Percentiles rank a stretch among this genome's conserved stretches.
These are phyloP conservation scores for Smittia sp. DNA, from an alignment of 2,888 invertebrate genomes.

Conservation along the genomic window DNA sequence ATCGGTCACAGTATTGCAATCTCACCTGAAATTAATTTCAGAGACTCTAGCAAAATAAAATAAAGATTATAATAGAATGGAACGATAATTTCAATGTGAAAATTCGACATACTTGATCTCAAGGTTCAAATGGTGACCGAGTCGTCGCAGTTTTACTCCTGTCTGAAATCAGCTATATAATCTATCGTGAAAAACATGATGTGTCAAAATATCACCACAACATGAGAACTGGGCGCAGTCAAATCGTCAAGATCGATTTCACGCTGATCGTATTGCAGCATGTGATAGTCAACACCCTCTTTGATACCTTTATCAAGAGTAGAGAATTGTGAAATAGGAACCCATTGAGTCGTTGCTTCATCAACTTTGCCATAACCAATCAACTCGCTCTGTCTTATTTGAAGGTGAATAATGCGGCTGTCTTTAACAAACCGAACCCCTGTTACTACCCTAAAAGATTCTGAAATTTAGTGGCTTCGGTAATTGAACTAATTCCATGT, in stretches of 20 bases:
- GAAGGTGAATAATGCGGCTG: constrained; percentile 70
- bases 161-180: constrained; percentile 44
- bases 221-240: constrained; percentile 60
- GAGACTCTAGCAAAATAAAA: no score
- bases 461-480: neutral
- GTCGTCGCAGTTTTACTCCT: constrained; percentile 65
- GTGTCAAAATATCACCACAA: constrained; percentile 67
- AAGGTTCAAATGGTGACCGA: constrained; percentile 73
- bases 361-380: constrained; percentile 61
- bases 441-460: constrained; percentile 62
- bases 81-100: no score
- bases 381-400: constrained; percentile 66
- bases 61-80: no score
- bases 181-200: neutral
- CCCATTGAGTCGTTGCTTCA: constrained; percentile 60
- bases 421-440: constrained; percentile 67
- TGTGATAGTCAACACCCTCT: constrained; percentile 67
- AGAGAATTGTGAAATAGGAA: constrained; percentile 63
- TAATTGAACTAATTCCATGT: constrained; percentile 12
- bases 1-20: constrained; percentile 54
- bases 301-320: constrained; percentile 57
- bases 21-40: constrained; percentile 65
- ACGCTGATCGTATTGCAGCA: constrained; percentile 65
- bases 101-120: no score
- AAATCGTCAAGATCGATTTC: constrained; percentile 73